phyloP scores from a whole-genome alignment of 1,140 invertebrate species.

The Trypoxylus dichotomus region DNA sequence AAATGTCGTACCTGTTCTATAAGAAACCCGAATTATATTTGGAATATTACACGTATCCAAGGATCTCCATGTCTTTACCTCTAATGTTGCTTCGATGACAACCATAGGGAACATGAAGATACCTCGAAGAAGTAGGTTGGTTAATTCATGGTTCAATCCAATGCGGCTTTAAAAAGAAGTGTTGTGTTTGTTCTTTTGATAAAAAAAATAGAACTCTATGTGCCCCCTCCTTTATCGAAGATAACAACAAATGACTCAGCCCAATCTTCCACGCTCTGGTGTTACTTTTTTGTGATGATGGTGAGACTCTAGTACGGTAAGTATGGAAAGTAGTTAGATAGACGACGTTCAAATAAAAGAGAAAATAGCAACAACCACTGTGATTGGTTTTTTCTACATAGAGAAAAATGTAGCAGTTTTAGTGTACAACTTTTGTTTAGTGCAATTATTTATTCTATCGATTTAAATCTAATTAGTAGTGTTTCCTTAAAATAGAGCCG shows the following conservation, averaged over 20 bases:
- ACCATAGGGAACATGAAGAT: not conserved
- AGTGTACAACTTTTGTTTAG: not conserved
- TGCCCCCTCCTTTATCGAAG: conserved; percentile 12
- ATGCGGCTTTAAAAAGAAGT: conserved; percentile 25
- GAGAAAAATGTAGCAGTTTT: not conserved
- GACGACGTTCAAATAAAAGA: not conserved
- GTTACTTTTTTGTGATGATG: conserved; percentile 19
- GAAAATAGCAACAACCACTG: too few species aligned
- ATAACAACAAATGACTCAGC: conserved; percentile 38
- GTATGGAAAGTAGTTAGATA: conserved; percentile 4
- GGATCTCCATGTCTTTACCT: not conserved
- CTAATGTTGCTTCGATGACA: not conserved
- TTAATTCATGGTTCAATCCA: not conserved
- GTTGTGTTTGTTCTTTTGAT: not conserved
- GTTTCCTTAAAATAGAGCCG: too few species aligned
- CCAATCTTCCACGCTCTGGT: conserved; percentile 46
- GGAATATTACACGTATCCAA: not conserved
- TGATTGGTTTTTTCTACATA: too few species aligned
- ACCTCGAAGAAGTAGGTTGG: not conserved
- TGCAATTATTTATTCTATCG: too few species aligned
- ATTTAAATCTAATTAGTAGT: too few species aligned
- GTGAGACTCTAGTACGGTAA: conserved; percentile 1
- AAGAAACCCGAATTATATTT: too few species aligned
- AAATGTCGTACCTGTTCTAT: too few species aligned
- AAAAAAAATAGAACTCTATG: not conserved